Percentiles rank a stretch among this genome's conserved stretches.
Conservation (phyloP, 2,113 vertebrate species). For the Potamarius usumacintae region DNA sequence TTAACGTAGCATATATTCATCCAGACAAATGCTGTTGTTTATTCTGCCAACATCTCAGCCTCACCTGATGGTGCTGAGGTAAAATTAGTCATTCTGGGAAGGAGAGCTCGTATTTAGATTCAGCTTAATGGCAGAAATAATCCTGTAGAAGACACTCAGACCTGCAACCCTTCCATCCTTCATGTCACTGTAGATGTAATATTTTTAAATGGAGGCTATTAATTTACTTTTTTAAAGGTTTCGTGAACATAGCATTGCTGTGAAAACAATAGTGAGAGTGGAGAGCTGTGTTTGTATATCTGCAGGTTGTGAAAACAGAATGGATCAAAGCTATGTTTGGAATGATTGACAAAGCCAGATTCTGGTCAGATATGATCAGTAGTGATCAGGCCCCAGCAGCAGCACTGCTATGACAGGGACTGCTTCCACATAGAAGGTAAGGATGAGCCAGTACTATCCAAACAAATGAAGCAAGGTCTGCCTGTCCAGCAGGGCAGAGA, state of each 20-base stretch:
- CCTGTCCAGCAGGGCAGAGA: background rate
- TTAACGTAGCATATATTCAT: background rate
- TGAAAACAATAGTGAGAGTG: background rate
- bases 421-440: background rate
- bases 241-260: background rate
- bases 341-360: background rate
- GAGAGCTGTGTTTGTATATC: background rate
- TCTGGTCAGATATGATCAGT: background rate
- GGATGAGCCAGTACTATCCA: background rate
- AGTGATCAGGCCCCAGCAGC: background rate
- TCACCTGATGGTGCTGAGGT: background rate
- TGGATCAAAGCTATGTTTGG: background rate
- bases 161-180: background rate
- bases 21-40: background rate
- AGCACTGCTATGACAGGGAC: background rate
- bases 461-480: background rate
- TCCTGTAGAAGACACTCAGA: background rate
- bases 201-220: background rate
- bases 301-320: background rate
- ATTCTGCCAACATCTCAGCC: background rate
- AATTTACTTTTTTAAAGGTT: background rate
- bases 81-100: background rate
- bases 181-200: background rate
- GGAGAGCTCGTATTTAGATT: background rate
- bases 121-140: background rate